phyloP scores from a whole-genome alignment of 2,797 vertebrate genomes.

The Pelodytes ibericus region DNA sequence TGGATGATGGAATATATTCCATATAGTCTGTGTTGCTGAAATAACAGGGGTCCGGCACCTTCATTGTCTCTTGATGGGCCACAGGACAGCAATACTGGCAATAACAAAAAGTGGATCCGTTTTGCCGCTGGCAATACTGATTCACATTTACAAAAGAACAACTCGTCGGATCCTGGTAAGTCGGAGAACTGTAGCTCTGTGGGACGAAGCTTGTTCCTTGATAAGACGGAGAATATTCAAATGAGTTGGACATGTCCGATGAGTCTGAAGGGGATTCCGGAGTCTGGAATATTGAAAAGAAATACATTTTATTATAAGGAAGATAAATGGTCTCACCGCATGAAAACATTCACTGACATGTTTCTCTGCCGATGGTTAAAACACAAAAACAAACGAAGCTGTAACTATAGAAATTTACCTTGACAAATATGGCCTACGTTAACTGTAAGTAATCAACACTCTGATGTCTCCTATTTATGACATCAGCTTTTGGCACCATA shows the following conservation, averaged over 20 bases:
- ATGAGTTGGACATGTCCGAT: constrained; percentile 74
- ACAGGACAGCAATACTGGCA: constrained; percentile 69
- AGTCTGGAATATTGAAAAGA: constrained; percentile 66
- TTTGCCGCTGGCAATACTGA: constrained; percentile 70
- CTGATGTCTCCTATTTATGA: no score
- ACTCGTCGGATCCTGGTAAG: constrained; percentile 73
- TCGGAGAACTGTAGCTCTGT: constrained; percentile 76
- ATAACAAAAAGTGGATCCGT: constrained; percentile 69
- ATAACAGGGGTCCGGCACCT: constrained; percentile 64
- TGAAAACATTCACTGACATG: no score
- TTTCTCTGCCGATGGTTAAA: no score
- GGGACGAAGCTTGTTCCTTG: constrained; percentile 77
- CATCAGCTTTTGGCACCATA: no score
- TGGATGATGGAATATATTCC: constrained; percentile 64
- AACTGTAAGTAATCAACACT: no score
- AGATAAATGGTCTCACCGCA: no score
- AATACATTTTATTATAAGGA: no score
- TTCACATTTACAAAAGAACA: constrained; percentile 67
- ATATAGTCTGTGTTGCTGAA: constrained; percentile 75
- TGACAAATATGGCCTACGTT: no score
- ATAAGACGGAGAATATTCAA: constrained; percentile 81
- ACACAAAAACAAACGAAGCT: no score
- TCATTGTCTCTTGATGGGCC: constrained; percentile 64
- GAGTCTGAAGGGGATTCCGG: constrained; percentile 75
- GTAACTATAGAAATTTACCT: no score